phyloP scores from a whole-genome alignment of 1,140 invertebrate genomes.

The Camponotus vicinus region DNA sequence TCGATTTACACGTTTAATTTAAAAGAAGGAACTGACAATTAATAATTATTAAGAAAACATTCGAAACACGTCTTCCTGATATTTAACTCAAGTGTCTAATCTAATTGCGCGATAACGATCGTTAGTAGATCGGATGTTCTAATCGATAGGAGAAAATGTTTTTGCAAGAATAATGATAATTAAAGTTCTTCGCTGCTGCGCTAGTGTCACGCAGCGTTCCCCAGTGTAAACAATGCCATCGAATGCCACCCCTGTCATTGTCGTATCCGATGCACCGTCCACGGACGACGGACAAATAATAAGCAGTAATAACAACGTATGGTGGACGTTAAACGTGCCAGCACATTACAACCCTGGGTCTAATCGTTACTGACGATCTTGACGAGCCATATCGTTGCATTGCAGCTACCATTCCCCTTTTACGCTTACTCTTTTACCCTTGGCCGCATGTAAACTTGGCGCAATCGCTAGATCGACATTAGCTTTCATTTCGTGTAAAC shows the following conservation, averaged over 20 bases:
- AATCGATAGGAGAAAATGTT: slow-evolving; percentile 42
- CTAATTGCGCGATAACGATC: not conserved
- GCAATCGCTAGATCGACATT: not conserved
- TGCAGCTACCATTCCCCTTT: slow-evolving; percentile 44
- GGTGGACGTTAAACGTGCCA: slow-evolving; percentile 46
- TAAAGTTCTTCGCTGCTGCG: slow-evolving; percentile 51
- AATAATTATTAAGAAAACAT: not conserved
- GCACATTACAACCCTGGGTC: slow-evolving; percentile 39
- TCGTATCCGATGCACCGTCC: not conserved
- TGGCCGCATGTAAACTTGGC: slow-evolving; percentile 44
- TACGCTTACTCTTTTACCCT: slow-evolving; percentile 53
- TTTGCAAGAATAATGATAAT: slow-evolving; percentile 59
- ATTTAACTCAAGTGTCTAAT: not conserved
- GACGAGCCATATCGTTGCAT: slow-evolving; percentile 58
- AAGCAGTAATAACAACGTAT: slow-evolving; percentile 69
- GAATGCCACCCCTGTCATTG: slow-evolving; percentile 28
- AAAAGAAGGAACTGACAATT: not conserved
- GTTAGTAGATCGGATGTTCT: not conserved
- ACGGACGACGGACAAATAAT: slow-evolving; percentile 71
- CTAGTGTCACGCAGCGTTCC: slow-evolving; percentile 33
- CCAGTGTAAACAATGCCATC: slow-evolving; percentile 66
- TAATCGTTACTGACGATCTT: slow-evolving; percentile 65
- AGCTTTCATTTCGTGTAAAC: not conserved
- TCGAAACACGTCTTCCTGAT: not conserved
- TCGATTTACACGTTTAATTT: not conserved